Evolutionary conservation across 2,797 vertebrate species (phyloP).

Genomic region (Halcyon smyrnensis): DNA sequence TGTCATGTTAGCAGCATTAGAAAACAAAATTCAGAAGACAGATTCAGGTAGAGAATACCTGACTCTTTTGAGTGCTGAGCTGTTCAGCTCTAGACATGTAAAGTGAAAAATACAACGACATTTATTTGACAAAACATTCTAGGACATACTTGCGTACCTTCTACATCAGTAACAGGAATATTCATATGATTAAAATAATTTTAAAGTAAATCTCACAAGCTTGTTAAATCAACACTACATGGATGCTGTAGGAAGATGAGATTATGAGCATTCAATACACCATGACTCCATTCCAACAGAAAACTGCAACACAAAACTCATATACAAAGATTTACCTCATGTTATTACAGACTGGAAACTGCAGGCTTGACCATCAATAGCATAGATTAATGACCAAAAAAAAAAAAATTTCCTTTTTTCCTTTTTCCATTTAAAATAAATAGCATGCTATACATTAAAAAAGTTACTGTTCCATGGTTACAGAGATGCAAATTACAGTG

Average conservation of each 20-base stretch:
- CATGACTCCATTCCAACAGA: not conserved
- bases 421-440: not conserved
- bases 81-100: not conserved
- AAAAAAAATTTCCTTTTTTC: not conserved
- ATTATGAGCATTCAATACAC: not conserved
- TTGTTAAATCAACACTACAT: not conserved
- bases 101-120: not conserved
- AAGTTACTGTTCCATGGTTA: slow-evolving; percentile 16
- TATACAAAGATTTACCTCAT: not conserved
- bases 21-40: not conserved
- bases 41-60: not conserved
- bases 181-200: not conserved
- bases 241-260: not conserved
- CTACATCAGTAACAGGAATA: not conserved
- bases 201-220: not conserved
- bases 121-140: not conserved
- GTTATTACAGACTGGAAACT: not conserved
- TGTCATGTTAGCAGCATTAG: not conserved
- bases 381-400: slow-evolving; percentile 26
- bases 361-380: not conserved
- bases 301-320: not conserved
- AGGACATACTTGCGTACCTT: not conserved
- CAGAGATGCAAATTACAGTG: slow-evolving; percentile 29
- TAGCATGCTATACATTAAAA: not conserved
- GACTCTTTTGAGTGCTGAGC: not conserved